Evolutionary conservation across 2,797 vertebrate species (phyloP), one percentile per base, ranked within the genome.

Genomic region (Rhynchonycteris naso): DNA sequence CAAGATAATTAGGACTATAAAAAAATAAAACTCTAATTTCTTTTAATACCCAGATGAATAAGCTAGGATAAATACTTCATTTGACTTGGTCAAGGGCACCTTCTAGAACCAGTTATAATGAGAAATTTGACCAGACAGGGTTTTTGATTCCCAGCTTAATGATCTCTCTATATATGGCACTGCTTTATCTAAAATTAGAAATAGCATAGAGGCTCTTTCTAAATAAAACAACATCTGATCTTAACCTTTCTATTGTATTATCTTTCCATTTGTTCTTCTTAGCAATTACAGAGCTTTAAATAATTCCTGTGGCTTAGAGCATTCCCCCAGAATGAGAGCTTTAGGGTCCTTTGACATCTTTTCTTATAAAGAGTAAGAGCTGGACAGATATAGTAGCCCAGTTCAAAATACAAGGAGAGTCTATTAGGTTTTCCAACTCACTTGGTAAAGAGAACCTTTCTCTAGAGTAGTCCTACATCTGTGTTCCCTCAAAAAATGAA

Each of bases 151-250:
- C 33, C 59, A 75, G 50, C 35, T 26, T 87, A 90, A 83, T 54
- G n/a, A 35, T 85, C 13, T 43, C 50, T 47, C 15, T 5, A 11
- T 72, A 33, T 21, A 43, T 14, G 59, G 43, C 54, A 80, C n/a
- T 88, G 21, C 74, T 63, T 82, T 71, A 72, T 74, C 92, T 94
- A 65, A 92, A 91, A 96, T 95, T 93, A 95, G 91, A 96, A 80
- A 86, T 54, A 75, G 71, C 88, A 96, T 71, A 88, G 80, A 96
- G 66, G 35, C n/a, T 93, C 74, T 90, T 95, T 95, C 95, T 95
- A 95, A 96, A 95, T 96, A 96, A 96, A 97, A 96, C 68, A 88
- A 81, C 94, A 93, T 88, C 66, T 52, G 54, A 78, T 88, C 13
- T 56, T 75, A 95, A 96, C 50, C 71, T 93, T 95, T 90, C 52